Evolutionary conservation across 1,140 invertebrate genomes (phyloP).

Genomic region (Laupala kohalensis): DNA sequence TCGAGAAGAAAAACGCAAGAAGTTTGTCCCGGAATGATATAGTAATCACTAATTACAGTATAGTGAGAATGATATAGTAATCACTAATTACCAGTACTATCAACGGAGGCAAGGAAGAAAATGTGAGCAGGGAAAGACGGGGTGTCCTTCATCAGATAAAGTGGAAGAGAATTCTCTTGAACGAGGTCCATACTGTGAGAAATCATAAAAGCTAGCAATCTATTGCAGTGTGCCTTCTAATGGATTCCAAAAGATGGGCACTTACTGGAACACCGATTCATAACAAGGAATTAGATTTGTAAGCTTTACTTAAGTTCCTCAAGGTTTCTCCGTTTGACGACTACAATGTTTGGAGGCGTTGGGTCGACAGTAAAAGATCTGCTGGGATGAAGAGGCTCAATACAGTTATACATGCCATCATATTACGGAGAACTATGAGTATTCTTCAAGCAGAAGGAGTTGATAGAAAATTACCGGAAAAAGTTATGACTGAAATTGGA

Average conservation of each 20-base stretch:
- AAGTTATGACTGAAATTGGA: slow-evolving; percentile 37
- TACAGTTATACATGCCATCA: slow-evolving; percentile 62
- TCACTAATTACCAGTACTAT: neutral
- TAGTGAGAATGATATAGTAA: neutral
- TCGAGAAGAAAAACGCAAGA: slow-evolving; percentile 48
- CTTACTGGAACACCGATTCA: slow-evolving; percentile 92
- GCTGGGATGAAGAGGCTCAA: slow-evolving; percentile 58
- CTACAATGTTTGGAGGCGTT: slow-evolving; percentile 37
- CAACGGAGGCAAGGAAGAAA: neutral
- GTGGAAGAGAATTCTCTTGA: slow-evolving; percentile 79
- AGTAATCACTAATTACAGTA: neutral
- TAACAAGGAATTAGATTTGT: slow-evolving; percentile 82
- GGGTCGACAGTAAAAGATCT: slow-evolving; percentile 58
- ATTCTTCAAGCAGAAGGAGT: slow-evolving; percentile 48
- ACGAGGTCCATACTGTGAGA: slow-evolving; percentile 85
- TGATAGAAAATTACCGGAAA: slow-evolving; percentile 49
- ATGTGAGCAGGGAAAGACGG: neutral
- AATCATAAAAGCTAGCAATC: slow-evolving; percentile 72
- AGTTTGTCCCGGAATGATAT: slow-evolving; percentile 23
- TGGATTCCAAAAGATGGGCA: slow-evolving; percentile 56
- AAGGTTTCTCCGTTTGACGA: slow-evolving; percentile 78
- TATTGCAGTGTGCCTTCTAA: slow-evolving; percentile 50
- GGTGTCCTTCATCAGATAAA: slow-evolving; percentile 44
- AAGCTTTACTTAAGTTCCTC: slow-evolving; percentile 74
- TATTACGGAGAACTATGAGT: slow-evolving; percentile 72